phyloP scores from a whole-genome alignment of 2,888 invertebrate species.

The Caenorhabditis sinica region DNA sequence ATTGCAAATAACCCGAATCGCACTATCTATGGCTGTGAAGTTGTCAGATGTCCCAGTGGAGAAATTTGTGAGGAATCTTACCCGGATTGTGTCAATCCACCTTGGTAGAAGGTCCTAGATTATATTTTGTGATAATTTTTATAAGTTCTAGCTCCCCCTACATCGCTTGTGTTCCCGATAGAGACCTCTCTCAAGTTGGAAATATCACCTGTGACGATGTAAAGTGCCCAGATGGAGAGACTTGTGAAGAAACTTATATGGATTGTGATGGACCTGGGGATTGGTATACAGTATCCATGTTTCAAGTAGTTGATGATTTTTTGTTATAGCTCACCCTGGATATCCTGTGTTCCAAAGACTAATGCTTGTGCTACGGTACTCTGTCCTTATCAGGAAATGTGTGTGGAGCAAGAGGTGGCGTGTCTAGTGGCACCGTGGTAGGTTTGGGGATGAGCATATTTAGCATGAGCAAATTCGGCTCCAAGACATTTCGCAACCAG shows the following conservation, averaged over 20 bases:
- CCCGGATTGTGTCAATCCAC: not conserved
- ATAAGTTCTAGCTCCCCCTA: not conserved
- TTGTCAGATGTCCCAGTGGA: not conserved
- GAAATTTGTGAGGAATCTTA: conserved; percentile 13
- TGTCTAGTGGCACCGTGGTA: conserved; percentile 18
- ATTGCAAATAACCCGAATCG: not conserved
- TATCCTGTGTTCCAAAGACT: conserved; percentile 2
- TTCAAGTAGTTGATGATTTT: not conserved
- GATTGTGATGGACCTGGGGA: not conserved
- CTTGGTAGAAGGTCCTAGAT: not conserved
- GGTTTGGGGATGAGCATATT: not conserved
- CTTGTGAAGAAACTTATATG: not conserved
- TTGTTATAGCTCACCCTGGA: not conserved
- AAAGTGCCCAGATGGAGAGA: not conserved
- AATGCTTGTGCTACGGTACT: not conserved
- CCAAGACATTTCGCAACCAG: no score
- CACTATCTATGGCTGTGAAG: conserved; percentile 4
- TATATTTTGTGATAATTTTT: not conserved
- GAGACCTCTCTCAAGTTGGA: not conserved
- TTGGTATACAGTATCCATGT: not conserved
- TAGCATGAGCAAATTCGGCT: not conserved
- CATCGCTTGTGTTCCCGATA: conserved; percentile 11
- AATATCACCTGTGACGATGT: not conserved
- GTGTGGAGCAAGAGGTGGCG: not conserved
- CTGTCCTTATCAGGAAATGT: not conserved